Base-by-base conservation (phyloP, 2,113 vertebrate genomes). In the Pseudopipra pipra region DNA sequence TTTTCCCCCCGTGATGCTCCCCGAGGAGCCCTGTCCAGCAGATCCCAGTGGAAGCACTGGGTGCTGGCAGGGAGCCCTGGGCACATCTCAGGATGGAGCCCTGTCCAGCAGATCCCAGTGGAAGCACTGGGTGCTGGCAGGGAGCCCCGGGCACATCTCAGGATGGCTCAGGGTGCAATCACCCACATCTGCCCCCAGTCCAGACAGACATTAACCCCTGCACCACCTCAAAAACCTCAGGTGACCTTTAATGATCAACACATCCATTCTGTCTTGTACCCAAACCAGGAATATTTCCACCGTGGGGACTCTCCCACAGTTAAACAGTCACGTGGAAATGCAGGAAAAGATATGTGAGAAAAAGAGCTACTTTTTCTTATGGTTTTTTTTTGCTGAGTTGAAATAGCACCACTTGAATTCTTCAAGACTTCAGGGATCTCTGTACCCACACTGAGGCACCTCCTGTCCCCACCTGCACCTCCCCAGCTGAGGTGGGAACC, bases 21-120 rank as follows among this genome's bases (percentile, higher is more conserved):
- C 10, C 1, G 0, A 1, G 2, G 49, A 44, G 14, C 51, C 52
- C 0, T 0, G 19, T 17, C 41, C 31, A 0, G 51, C 28, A 9
- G 54, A 20, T 31, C n/a, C 56, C 2, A 0, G 20, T 11, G 8
- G 28, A 39, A 39, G 82, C 16, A 5, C 46, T 28, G 22, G 6
- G n/a, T 5, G 3, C 27, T 3, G 2, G 9, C 63, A 33, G 55
- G 59, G 33, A 44, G 39, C 2, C 8, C 70, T 59, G 9, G 12
- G 77, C 27, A 9, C n/a, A 15, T 8, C 55, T 41, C 43, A 25
- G 89, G 27, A 9, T 43, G 8, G 6, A 44, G 14, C 51, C 52
- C 0, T 0, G 19, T 17, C 41, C 31, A 0, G 51, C 28, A 9
- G 54, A 20, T 31, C n/a, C 56, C 2, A 0, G 20, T 11, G 8